A percentile compares a stretch with the other conserved stretches of the same genome.
Conservation (phyloP, 92 coral and sea anemone genomes). For the Epizoanthus scotinus region DNA sequence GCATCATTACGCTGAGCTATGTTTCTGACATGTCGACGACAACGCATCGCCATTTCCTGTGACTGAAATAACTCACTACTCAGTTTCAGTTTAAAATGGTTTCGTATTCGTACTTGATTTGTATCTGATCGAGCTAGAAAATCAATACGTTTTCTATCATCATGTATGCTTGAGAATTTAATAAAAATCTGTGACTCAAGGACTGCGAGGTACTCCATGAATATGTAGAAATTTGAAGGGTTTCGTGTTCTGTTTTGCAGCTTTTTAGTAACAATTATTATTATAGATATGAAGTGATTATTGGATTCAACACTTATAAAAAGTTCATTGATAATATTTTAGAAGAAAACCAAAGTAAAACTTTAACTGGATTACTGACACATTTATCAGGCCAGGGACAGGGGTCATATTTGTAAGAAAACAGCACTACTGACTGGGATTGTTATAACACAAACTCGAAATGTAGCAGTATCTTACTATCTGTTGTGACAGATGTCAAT, state of each 20-base stretch:
- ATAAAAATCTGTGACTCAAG: neutral
- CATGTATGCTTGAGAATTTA: neutral
- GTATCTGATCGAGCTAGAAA: neutral
- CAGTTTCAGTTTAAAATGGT: neutral
- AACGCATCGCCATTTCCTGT: conserved; percentile 7
- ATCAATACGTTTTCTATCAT: neutral
- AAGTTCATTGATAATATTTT: neutral
- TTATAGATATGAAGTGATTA: neutral
- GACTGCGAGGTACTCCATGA: neutral
- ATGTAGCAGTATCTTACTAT: no score
- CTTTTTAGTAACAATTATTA: neutral
- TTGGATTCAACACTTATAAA: neutral
- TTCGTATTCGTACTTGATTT: neutral
- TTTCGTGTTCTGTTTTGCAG: conserved; percentile 30
- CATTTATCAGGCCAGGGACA: neutral
- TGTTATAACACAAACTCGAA: no score
- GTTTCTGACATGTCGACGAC: neutral
- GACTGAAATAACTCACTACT: neutral
- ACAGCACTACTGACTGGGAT: neutral
- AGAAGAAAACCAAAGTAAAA: neutral
- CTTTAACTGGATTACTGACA: neutral
- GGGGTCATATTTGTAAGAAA: neutral
- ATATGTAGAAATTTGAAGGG: neutral
- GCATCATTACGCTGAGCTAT: neutral
- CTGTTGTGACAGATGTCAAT: no score